Base-by-base conservation (phyloP, 2,113 vertebrate species). In the Burhinus bistriatus region DNA sequence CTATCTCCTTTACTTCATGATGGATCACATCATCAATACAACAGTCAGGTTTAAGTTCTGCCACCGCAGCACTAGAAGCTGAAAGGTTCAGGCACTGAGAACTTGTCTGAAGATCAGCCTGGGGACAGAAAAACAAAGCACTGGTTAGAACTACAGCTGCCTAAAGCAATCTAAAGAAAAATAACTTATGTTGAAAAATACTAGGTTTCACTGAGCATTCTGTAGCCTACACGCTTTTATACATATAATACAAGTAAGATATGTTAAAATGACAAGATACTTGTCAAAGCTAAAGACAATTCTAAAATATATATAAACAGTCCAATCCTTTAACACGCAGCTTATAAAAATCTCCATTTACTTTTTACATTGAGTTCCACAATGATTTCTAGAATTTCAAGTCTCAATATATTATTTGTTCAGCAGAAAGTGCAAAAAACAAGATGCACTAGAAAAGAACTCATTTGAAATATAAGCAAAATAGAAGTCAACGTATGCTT, bases 11-110 rank as follows among this genome's bases (percentile, higher is more conserved):
- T 69, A 99, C 99, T 98, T 99, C 99, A 51, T 99, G 99, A 90
- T 99, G 99, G 93, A 99, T 99, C 52, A 99, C 99, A 22, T 99
- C 99, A 89, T 99, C 99, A 49, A 99, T 99, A 95, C 99, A 99
- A 97, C 99, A 98, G 87, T 99, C 99, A 1, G 99, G 99, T 97
- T 99, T 99, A 87, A 99, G 99, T 78, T 99, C 99, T 62, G 98
- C 95, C 30, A 99, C 99, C 20, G 99, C 98, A 4, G 99, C 98
- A 97, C 98, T 99, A 23, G 99, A 99, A 29, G 99, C 99, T 10
- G 99, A 99, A 69, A 99, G 98, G 92, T 99, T 99, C 97, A 99
- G 98, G 68, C 99, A 99, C 97, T 99, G 99, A 27, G 99, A 99
- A 98, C 99, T 99, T 88, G 99, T 99, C 98, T 99, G 99, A 45